Percentiles rank a stretch among this genome's conserved stretches.
phyloP scores from a whole-genome alignment of 2,797 vertebrate genomes.

The Pyrocephalus nanus region DNA sequence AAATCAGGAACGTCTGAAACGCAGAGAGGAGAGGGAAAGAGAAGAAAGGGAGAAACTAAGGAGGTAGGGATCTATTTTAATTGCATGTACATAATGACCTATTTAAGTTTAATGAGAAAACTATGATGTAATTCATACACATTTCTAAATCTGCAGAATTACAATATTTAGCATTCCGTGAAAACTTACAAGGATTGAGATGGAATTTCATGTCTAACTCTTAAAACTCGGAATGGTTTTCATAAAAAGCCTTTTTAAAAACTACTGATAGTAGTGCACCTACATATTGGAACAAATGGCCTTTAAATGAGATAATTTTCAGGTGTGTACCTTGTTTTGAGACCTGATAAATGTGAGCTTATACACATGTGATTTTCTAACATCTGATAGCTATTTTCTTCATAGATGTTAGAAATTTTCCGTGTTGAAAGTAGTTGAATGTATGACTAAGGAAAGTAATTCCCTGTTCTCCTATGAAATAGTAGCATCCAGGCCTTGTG shows the following conservation, averaged over 20 bases:
- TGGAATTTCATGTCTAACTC: background rate
- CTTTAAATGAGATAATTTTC: background rate
- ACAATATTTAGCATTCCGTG: background rate
- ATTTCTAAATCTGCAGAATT: background rate
- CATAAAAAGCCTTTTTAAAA: background rate
- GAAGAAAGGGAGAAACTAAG: constrained; percentile 88
- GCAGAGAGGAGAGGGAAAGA: constrained; percentile 82
- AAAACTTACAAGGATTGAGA: background rate
- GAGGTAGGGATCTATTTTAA: constrained; percentile 63
- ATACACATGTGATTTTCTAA: background rate
- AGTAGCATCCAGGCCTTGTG: background rate
- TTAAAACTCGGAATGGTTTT: background rate
- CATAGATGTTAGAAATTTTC: background rate
- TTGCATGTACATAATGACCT: background rate
- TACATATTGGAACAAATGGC: background rate
- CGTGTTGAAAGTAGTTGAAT: background rate
- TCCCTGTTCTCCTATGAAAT: background rate
- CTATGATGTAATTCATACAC: background rate
- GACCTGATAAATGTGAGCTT: background rate
- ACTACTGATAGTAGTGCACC: background rate
- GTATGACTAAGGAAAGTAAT: background rate
- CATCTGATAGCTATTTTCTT: background rate
- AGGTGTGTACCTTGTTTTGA: background rate
- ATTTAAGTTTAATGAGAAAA: background rate
- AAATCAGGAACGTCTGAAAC: constrained; percentile 86